Base-by-base conservation (phyloP, 2,888 invertebrate genomes). In the Tetragonisca angustula region DNA sequence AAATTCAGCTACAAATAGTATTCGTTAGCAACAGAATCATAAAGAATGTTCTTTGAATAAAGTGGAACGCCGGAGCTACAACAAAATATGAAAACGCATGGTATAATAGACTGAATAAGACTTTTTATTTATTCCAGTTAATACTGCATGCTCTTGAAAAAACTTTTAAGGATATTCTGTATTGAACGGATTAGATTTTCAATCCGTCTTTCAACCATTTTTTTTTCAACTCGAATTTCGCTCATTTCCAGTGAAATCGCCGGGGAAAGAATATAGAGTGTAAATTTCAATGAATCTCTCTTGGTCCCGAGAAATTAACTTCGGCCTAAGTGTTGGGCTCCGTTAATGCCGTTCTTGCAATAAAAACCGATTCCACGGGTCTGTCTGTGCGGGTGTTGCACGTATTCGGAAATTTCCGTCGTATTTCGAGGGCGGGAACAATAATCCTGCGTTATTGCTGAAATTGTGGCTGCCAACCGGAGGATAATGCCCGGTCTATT, bases 401-500 rank as follows among this genome's bases (percentile, higher is more conserved):
- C 43, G 43, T 43, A 52, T 50, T 75, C 74, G 70, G 49, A 67
- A 71, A 83, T 79, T 79, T 79, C 70, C 69, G 24, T 27, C 4
- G 65, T 19, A 67, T 27, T 27, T 70, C 67, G 4, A 62, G n/a
- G 49, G 24, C 5, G 21, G n/a, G 49, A 21, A 59, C 15, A 62
- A 72, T 81, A 78, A 85, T 84, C 81, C 84, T 13, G 72, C 65
- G 81, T 72, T 84, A 81, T 81, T 67, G 75, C 71, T 50, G 85
- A 76, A 85, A 84, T 69, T 81, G 68, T 71, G 67, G 70, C 56
- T 67, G 36, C 24, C 52, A 62, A 43, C n/a, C 17, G 50, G 81
- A 72, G 81, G 81, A 84, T 85, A 81, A 84, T 64, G 68, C 27
- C 49, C 64, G 84, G 61, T 54, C 52, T 50, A 56, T 78, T 72